Conservation (phyloP, 2,113 vertebrate species). For the Eublepharis macularius region DNA sequence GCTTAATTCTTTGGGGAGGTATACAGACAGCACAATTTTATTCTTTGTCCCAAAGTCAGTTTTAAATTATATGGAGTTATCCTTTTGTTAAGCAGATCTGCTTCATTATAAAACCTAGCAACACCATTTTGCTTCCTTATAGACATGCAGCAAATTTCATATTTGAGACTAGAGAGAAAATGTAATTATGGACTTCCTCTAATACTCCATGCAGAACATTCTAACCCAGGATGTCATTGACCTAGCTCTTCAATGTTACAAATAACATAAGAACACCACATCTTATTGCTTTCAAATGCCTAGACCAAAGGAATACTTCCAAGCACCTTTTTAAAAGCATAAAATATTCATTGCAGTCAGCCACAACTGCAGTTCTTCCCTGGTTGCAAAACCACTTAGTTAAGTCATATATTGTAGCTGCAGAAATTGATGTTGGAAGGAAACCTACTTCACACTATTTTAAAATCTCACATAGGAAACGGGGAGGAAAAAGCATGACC, state of each 20-base stretch:
- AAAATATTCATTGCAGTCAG: constrained; percentile 36
- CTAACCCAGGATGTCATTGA: constrained; percentile 11
- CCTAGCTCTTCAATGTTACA: constrained; percentile 36
- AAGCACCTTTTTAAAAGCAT: constrained; percentile 43
- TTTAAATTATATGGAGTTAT: constrained; percentile 19
- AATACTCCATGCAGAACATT: constrained; percentile 56
- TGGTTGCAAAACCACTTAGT: constrained; percentile 30
- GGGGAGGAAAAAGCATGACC: neutral
- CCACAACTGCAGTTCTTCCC: constrained; percentile 6
- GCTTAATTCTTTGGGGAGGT: neutral
- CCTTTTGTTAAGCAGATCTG: constrained; percentile 21
- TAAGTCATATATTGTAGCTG: constrained; percentile 45
- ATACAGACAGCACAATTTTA: neutral
- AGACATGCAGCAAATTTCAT: constrained; percentile 35
- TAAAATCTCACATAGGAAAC: constrained; percentile 12
- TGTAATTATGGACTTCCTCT: constrained; percentile 40
- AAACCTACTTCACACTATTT: constrained; percentile 6
- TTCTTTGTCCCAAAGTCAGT: constrained; percentile 27
- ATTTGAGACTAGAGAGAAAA: constrained; percentile 7
- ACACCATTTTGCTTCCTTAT: constrained; percentile 26
- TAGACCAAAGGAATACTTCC: constrained; percentile 38
- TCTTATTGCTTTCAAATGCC: constrained; percentile 50
- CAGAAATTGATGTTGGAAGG: constrained; percentile 21
- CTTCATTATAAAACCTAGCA: constrained; percentile 59
- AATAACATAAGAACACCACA: constrained; percentile 56